These are phyloP conservation scores for Ambastaia sidthimunki DNA, from an alignment of 2,797 vertebrate species.

Conservation along the genomic window DNA sequence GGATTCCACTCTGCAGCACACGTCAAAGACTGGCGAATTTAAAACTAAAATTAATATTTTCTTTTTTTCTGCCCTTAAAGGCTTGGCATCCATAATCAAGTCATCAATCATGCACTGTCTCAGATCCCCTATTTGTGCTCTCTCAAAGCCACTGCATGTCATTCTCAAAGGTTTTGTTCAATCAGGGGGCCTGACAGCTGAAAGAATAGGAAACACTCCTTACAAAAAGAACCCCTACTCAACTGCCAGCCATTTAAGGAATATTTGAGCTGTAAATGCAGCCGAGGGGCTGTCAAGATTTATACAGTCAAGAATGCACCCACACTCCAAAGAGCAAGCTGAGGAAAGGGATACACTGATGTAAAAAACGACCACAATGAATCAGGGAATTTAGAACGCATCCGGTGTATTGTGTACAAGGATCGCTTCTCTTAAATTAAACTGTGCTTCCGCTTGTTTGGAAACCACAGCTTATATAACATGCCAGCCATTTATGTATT, in stretches of 20 bases:
- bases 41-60: slow-evolving; percentile 46
- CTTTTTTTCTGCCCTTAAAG: slow-evolving; percentile 8
- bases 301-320: slow-evolving; percentile 16
- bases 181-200: slow-evolving; percentile 59
- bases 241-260: slow-evolving; percentile 47
- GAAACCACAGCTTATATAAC: slow-evolving; percentile 49
- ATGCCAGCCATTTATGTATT: slow-evolving; percentile 44
- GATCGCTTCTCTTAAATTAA: neutral
- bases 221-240: slow-evolving; percentile 51
- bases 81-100: slow-evolving; percentile 53
- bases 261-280: slow-evolving; percentile 33
- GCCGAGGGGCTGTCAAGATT: slow-evolving; percentile 30
- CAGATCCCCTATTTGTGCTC: slow-evolving; percentile 43
- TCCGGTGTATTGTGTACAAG: neutral
- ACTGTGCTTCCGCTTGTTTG: neutral
- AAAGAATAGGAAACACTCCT: slow-evolving; percentile 52
- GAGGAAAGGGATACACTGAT: slow-evolving; percentile 16
- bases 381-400: neutral
- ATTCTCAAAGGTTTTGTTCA: slow-evolving; percentile 49
- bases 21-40: slow-evolving; percentile 24
- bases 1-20: neutral
- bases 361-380: slow-evolving; percentile 13
- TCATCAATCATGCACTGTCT: slow-evolving; percentile 58
- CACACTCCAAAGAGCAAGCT: slow-evolving; percentile 13
- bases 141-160: slow-evolving; percentile 50